phyloP scores from a whole-genome alignment of 1,140 invertebrate genomes.

The Microplitis mediator region DNA sequence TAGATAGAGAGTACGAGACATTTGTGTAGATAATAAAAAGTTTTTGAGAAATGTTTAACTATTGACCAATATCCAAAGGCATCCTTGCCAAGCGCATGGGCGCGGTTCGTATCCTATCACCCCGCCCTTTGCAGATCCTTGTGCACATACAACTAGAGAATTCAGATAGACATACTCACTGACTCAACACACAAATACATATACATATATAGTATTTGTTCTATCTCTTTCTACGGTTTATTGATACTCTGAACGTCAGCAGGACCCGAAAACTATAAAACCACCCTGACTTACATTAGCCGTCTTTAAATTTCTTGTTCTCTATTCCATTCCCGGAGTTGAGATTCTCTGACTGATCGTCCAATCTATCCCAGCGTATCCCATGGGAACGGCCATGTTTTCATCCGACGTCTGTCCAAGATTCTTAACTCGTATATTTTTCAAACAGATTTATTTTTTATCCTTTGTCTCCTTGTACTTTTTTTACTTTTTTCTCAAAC shows the following conservation, averaged over 20 bases:
- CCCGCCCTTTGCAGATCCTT: constrained; percentile 32
- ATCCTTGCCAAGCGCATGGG: constrained; percentile 47
- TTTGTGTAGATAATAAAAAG: neutral
- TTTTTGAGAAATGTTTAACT: constrained; percentile 27
- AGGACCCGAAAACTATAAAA: neutral
- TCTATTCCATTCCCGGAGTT: neutral
- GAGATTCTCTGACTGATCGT: constrained; percentile 13
- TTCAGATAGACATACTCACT: too few relatives aligned
- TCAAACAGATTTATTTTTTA: neutral
- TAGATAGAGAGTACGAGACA: too few relatives aligned
- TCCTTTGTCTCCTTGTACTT: neutral
- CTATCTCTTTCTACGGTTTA: constrained; percentile 23
- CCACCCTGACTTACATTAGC: neutral
- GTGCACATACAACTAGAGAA: constrained; percentile 8
- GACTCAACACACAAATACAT: neutral
- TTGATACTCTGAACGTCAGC: neutral
- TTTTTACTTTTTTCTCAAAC: neutral
- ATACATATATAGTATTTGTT: neutral
- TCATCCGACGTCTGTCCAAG: neutral
- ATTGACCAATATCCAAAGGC: constrained; percentile 41
- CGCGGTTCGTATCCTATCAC: constrained; percentile 46
- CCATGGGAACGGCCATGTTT: constrained; percentile 23
- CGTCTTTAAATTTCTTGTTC: neutral
- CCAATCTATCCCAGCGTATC: constrained; percentile 22
- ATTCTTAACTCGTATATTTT: neutral